Percentiles rank a stretch among this genome's conserved stretches.
These are phyloP conservation scores for Eolophus roseicapilla DNA, from an alignment of 2,113 vertebrate genomes.

Conservation along the genomic window DNA sequence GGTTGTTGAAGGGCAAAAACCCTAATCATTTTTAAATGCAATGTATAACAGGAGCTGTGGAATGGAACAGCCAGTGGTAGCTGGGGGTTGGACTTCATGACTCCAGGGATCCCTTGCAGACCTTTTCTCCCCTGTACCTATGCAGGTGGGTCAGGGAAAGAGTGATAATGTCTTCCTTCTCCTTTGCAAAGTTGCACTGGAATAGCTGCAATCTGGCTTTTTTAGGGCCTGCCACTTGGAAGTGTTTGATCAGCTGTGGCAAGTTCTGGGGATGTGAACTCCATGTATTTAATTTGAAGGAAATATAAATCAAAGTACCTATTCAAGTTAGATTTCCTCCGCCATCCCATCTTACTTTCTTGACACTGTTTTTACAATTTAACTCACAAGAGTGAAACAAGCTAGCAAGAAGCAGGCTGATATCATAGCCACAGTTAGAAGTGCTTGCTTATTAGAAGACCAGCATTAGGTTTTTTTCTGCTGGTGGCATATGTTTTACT, in stretches of 20 bases:
- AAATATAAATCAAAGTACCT: not conserved
- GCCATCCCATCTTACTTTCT: not conserved
- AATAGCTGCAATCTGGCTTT: not conserved
- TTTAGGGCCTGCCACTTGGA: not conserved
- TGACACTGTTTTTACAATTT: not conserved
- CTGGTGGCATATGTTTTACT: constrained; percentile 13
- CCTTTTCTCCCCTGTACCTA: not conserved
- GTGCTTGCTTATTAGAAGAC: not conserved
- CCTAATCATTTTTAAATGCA: not conserved
- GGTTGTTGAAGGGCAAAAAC: not conserved
- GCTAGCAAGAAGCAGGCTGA: not conserved
- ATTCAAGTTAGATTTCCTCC: not conserved
- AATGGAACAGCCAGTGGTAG: not conserved
- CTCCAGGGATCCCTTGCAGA: not conserved
- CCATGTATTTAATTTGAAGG: not conserved
- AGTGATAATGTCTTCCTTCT: not conserved
- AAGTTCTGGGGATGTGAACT: not conserved
- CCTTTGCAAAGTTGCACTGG: not conserved
- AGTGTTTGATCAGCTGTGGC: not conserved
- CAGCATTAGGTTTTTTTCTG: not conserved
- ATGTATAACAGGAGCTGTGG: not conserved
- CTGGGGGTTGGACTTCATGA: not conserved
- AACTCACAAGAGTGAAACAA: not conserved
- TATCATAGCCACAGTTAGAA: not conserved
- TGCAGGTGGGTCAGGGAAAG: not conserved